Conservation (phyloP, 2,113 vertebrate genomes). For the Panurus biarmicus region DNA sequence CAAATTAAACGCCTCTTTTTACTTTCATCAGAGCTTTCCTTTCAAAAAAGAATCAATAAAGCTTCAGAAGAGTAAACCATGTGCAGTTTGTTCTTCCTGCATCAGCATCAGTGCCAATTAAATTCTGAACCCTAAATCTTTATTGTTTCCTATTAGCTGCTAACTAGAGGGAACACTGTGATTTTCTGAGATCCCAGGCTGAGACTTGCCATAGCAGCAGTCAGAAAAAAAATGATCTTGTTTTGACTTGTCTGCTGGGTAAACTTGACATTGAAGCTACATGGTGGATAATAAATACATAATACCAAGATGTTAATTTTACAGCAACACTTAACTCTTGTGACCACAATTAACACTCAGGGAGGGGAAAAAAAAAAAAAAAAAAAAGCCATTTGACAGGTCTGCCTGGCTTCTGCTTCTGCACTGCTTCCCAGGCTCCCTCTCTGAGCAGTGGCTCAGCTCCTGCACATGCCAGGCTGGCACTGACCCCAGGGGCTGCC, state of each 20-base stretch:
- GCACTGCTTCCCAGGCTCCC: neutral
- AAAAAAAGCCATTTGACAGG: constrained; percentile 12
- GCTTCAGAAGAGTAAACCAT: constrained; percentile 37
- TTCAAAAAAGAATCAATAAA: constrained; percentile 38
- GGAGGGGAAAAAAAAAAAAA: neutral
- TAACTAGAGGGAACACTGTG: neutral
- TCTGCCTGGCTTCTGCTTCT: constrained; percentile 4
- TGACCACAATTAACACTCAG: constrained; percentile 44
- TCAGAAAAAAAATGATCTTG: neutral
- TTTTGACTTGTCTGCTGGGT: constrained; percentile 46
- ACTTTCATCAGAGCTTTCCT: constrained; percentile 38
- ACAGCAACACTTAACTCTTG: constrained; percentile 56
- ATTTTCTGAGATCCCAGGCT: constrained; percentile 24
- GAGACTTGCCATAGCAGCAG: constrained; percentile 6
- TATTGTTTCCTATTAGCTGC: constrained; percentile 47
- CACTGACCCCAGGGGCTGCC: constrained; percentile 1
- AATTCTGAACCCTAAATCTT: constrained; percentile 40
- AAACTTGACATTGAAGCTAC: constrained; percentile 35
- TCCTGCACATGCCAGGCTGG: neutral
- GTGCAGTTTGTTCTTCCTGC: neutral
- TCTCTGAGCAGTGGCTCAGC: neutral
- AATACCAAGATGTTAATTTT: constrained; percentile 51
- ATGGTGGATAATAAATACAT: constrained; percentile 28
- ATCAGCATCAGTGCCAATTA: constrained; percentile 37
- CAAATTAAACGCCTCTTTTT: constrained; percentile 11